A percentile compares a stretch with the other conserved stretches of the same genome.
Conservation (phyloP, 2,888 invertebrate genomes). For the Listrodromus nycthemerus region DNA sequence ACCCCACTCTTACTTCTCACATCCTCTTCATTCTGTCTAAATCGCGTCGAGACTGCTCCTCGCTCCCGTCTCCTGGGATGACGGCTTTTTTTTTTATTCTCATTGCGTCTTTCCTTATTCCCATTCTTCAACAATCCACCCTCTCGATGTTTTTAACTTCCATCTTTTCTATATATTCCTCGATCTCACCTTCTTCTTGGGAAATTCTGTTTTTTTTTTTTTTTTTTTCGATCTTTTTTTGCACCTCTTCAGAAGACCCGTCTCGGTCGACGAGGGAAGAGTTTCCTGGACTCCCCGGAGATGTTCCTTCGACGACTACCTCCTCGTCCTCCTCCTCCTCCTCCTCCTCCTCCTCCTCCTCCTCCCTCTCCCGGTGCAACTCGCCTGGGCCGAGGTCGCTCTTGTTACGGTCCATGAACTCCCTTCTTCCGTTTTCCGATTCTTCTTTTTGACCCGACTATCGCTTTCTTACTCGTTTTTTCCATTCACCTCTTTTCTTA, state of each 20-base stretch:
- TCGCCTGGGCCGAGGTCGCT: conserved; percentile 46
- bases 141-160: conserved; percentile 25
- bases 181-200: conserved; percentile 18
- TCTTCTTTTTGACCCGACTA: conserved; percentile 52
- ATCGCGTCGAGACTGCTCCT: not conserved
- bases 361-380: conserved; percentile 14
- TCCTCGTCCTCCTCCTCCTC: not conserved
- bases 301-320: conserved; percentile 34
- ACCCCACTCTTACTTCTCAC: not conserved
- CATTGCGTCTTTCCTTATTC: not conserved
- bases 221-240: conserved; percentile 30
- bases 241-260: conserved; percentile 16
- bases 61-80: not conserved
- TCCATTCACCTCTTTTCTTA: conserved; percentile 28
- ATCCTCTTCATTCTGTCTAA: not conserved
- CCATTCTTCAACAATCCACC: conserved; percentile 13
- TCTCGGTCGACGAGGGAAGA: conserved; percentile 41
- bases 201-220: conserved; percentile 10
- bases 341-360: not conserved
- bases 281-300: conserved; percentile 61
- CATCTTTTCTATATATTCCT: conserved; percentile 45
- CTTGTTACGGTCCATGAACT: conserved; percentile 64
- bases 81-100: conserved; percentile 3
- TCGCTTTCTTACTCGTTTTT: conserved; percentile 41
- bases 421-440: conserved; percentile 61